Percentiles rank a stretch among this genome's conserved stretches.
phyloP scores from a whole-genome alignment of 2,113 vertebrate species.

The Anser brachyrhynchus region DNA sequence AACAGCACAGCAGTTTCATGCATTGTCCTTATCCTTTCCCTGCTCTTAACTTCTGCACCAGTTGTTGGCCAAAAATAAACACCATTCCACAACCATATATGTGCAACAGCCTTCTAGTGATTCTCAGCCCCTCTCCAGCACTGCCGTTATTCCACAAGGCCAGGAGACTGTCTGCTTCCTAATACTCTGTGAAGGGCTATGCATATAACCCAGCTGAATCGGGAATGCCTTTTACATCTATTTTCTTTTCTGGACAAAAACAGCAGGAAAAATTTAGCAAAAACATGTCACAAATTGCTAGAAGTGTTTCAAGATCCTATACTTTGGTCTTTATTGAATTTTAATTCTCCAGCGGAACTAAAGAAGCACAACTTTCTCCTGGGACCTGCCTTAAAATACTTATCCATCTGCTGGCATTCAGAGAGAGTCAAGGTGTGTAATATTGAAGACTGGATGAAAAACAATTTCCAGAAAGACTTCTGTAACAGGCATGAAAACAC shows the following conservation, averaged over 20 bases:
- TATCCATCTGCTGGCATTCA: slow-evolving; percentile 92
- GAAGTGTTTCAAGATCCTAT: slow-evolving; percentile 86
- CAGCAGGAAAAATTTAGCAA: slow-evolving; percentile 83
- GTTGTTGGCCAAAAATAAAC: slow-evolving; percentile 89
- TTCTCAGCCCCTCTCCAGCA: neutral
- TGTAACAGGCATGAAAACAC: slow-evolving; percentile 85
- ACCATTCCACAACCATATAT: slow-evolving; percentile 88
- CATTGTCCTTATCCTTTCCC: slow-evolving; percentile 8
- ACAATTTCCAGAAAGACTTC: slow-evolving; percentile 86
- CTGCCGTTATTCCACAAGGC: neutral
- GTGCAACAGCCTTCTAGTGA: slow-evolving; percentile 75
- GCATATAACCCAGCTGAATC: slow-evolving; percentile 88
- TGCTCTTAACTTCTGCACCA: slow-evolving; percentile 70
- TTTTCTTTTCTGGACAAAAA: slow-evolving; percentile 95
- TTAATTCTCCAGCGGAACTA: slow-evolving; percentile 86
- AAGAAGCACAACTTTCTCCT: slow-evolving; percentile 87
- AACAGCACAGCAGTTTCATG: neutral
- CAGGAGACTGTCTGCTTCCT: neutral
- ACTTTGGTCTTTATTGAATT: slow-evolving; percentile 87
- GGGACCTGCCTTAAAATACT: slow-evolving; percentile 82
- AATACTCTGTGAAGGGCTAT: slow-evolving; percentile 64
- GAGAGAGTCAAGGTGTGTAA: slow-evolving; percentile 92
- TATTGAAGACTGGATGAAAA: slow-evolving; percentile 93
- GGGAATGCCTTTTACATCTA: slow-evolving; percentile 90
- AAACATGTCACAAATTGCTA: slow-evolving; percentile 81